Base-by-base conservation (phyloP, 2,113 vertebrate genomes). In the Dicentrarchus labrax region DNA sequence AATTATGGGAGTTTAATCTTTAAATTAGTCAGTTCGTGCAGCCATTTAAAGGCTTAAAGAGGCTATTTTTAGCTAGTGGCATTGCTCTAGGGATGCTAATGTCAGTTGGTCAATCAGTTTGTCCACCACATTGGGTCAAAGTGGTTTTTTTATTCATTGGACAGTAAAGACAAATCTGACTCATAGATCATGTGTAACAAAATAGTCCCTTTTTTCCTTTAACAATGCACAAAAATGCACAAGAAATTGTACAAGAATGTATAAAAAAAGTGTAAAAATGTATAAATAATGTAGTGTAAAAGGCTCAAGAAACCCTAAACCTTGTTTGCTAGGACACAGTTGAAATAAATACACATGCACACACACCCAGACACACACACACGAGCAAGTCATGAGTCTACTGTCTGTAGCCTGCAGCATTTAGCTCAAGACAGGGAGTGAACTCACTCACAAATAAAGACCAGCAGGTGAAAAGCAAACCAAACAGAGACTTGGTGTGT, bases 381-480 rank as follows among this genome's bases (percentile, higher is more conserved):
- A 73, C 15, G 59, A 72, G 19, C 17, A 36, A 77, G 72, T 79
- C 60, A 57, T 50, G 54, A 30, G 64, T 76, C 38, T 62, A 4
- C n/a, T 17, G 65, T 61, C 60, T 83, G 9, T 72, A 51, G 73
- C 69, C 86, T 39, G 41, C 21, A 76, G 86, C 68, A 9, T 41
- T 71, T 12, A 56, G 22, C 54, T 57, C 16, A 21, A 78, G 74
- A 81, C 36, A 10, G 0, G 57, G 53, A 60, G 81, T 80, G 81
- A 88, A 86, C 67, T 88, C 80, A 78, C 57, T 38, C 24, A 56
- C 76, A 80, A 90, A 91, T 50, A 86, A 57, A 74, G 36, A 79
- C 43, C 47, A 65, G 78, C 0, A 57, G 64, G 56, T 38, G 48
- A 78, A 62, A 77, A 79, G 71, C 68, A 88, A 86, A 85, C 39